Evolutionary conservation across 2,888 invertebrate species (phyloP).

Genomic region (Cephus runcator): DNA sequence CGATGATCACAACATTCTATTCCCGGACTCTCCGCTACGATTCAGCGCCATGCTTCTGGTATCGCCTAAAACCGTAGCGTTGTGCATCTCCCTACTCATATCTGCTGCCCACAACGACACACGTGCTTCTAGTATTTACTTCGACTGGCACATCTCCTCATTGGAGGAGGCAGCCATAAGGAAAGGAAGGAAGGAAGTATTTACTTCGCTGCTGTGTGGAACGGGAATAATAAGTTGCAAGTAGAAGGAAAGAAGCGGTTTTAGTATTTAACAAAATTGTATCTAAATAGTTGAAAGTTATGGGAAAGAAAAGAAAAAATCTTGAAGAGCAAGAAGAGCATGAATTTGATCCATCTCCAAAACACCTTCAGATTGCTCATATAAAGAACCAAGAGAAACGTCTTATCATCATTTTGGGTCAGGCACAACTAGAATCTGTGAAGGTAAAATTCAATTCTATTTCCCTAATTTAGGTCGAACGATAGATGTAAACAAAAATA

Average conservation of each 20-base stretch:
- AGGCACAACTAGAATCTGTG: conserved; percentile 94
- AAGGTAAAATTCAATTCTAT: conserved; percentile 73
- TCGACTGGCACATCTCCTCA: too few relatives aligned
- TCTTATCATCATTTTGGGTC: conserved; percentile 91
- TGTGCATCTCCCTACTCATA: too few relatives aligned
- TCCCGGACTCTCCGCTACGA: too few relatives aligned
- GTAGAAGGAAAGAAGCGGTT: neutral
- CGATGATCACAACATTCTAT: too few relatives aligned
- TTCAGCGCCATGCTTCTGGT: too few relatives aligned
- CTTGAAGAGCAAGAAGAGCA: conserved; percentile 72
- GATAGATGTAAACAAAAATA: conserved; percentile 5
- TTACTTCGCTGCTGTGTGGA: neutral
- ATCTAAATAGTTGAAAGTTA: conserved; percentile 29
- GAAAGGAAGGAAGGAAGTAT: too few relatives aligned
- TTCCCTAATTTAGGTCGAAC: neutral
- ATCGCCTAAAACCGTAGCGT: too few relatives aligned
- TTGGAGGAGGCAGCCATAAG: too few relatives aligned
- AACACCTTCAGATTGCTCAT: conserved; percentile 81
- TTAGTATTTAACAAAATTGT: neutral
- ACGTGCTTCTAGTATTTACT: neutral
- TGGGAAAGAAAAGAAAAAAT: conserved; percentile 71
- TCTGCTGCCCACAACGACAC: neutral
- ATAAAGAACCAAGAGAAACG: conserved; percentile 88
- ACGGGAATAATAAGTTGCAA: neutral
- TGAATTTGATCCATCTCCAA: conserved; percentile 82